These are phyloP conservation scores for Campylomormyrus numenius DNA, from an alignment of 2,113 vertebrate species.

Conservation along the genomic window DNA sequence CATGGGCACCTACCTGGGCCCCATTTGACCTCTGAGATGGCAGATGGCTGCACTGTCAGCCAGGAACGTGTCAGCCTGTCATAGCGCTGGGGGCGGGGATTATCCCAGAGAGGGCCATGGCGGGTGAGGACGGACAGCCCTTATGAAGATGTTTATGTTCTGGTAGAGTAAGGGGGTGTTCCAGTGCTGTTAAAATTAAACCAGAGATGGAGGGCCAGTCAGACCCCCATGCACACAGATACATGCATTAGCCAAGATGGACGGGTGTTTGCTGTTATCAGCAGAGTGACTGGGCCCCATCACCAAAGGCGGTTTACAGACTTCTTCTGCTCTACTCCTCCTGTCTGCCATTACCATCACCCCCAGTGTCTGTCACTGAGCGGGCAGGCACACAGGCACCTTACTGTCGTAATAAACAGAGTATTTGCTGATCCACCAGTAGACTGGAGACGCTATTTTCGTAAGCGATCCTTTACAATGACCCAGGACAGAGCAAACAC, in stretches of 20 bases:
- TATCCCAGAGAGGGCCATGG: background rate
- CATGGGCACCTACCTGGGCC: background rate
- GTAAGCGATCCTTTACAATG: background rate
- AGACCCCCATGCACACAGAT: background rate
- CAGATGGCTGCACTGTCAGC: slow-evolving; percentile 6
- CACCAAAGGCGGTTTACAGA: slow-evolving; percentile 29
- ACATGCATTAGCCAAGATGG: slow-evolving; percentile 23
- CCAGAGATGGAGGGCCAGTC: background rate
- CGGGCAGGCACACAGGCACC: background rate
- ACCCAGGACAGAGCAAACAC: background rate
- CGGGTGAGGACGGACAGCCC: background rate
- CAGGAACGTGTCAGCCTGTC: background rate
- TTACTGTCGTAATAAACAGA: background rate
- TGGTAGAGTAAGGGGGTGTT: background rate
- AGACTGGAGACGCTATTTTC: background rate
- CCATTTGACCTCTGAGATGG: background rate
- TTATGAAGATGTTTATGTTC: background rate
- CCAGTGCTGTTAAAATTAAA: background rate
- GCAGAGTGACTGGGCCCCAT: slow-evolving; percentile 36
- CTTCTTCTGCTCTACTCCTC: background rate
- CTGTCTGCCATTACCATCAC: background rate
- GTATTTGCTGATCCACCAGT: background rate
- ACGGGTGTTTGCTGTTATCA: slow-evolving; percentile 35
- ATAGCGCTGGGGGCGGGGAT: background rate
- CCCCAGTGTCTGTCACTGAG: background rate